Conservation (phyloP, 92 coral and sea anemone species). For the Virgularia gustaviana region DNA sequence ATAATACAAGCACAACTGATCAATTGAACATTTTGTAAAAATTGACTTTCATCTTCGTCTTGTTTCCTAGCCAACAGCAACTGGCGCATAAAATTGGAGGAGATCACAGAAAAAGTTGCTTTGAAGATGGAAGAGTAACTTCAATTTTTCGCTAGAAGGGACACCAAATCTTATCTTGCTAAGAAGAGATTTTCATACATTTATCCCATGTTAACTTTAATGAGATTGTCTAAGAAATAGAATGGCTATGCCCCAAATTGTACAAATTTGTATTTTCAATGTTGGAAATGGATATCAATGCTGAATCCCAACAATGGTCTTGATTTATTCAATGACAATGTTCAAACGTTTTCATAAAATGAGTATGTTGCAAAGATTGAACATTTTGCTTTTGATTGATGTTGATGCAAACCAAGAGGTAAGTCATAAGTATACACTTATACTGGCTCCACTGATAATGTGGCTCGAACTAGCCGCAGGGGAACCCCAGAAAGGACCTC, state of each 20-base stretch:
- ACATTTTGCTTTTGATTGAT: slow-evolving; percentile 11
- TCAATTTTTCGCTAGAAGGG: background rate
- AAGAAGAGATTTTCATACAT: background rate
- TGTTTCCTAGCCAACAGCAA: no score
- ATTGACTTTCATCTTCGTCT: no score
- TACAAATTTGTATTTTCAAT: slow-evolving; percentile 1
- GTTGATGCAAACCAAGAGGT: background rate
- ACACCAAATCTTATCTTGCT: background rate
- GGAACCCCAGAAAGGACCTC: no score
- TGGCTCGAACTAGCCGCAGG: no score
- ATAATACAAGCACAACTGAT: no score
- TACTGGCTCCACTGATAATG: no score
- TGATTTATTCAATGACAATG: slow-evolving; percentile 1
- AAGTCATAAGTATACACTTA: no score
- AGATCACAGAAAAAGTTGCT: no score
- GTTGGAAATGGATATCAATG: background rate
- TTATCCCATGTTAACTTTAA: background rate
- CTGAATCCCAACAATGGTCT: background rate
- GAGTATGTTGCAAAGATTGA: slow-evolving; percentile 5
- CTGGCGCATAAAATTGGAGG: no score
- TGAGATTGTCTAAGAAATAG: slow-evolving; percentile 1
- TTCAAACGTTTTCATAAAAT: background rate
- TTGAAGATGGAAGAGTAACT: background rate
- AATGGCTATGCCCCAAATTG: background rate
- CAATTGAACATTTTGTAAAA: no score